Conservation (phyloP, 2,797 vertebrate species). For the Pipistrellus pipistrellus region DNA sequence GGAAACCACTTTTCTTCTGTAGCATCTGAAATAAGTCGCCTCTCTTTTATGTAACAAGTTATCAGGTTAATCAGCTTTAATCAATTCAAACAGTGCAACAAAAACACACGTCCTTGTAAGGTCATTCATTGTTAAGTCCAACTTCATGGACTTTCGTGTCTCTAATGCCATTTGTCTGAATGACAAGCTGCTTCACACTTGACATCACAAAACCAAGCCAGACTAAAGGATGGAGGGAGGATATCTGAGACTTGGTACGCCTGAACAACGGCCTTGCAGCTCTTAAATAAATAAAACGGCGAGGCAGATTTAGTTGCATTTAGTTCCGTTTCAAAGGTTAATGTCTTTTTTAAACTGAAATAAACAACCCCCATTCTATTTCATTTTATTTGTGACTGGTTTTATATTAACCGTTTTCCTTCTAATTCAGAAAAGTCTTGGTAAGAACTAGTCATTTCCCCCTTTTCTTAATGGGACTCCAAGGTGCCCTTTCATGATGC, state of each 20-base stretch:
- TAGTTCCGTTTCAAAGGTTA: background rate
- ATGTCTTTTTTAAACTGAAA: background rate
- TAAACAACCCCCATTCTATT: background rate
- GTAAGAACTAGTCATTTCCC: background rate
- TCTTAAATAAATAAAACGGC: background rate
- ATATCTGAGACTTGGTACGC: background rate
- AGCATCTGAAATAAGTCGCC: background rate
- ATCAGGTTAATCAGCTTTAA: background rate
- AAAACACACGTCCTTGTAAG: constrained; percentile 2
- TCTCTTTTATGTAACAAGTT: background rate
- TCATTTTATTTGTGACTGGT: background rate
- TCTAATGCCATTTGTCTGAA: background rate
- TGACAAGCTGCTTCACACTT: background rate
- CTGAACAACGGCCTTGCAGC: background rate
- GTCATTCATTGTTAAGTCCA: background rate
- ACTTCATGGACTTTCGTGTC: background rate
- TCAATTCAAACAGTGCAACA: background rate
- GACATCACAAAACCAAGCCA: background rate
- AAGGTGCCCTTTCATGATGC: constrained; percentile 70
- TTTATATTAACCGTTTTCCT: background rate
- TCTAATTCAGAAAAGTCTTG: constrained; percentile 4
- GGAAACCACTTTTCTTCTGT: background rate
- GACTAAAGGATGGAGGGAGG: background rate
- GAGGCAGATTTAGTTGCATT: background rate
- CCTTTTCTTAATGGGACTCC: background rate